Percentiles rank a stretch among this genome's conserved stretches.
These are phyloP conservation scores for Sebastes iracundus DNA, from an alignment of 2,797 vertebrate genomes.

Conservation along the genomic window DNA sequence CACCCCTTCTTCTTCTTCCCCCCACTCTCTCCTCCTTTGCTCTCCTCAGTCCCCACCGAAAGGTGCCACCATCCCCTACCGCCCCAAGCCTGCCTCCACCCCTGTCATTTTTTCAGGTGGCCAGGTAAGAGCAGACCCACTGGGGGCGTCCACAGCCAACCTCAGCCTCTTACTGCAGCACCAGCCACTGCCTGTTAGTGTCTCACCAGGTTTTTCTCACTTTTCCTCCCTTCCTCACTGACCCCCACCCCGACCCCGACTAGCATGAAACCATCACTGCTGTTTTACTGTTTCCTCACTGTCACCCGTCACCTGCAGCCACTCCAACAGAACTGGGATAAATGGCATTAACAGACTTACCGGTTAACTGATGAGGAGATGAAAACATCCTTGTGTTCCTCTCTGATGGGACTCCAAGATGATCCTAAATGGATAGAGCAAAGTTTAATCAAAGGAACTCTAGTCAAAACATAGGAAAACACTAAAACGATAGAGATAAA, in stretches of 20 bases:
- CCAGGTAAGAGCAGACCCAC: conserved; percentile 99
- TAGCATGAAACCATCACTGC: conserved; percentile 71
- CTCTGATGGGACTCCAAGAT: neutral
- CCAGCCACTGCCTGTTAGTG: conserved; percentile 99
- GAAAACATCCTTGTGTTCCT: neutral
- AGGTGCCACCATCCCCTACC: conserved; percentile 99
- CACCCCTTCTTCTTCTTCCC: conserved; percentile 65
- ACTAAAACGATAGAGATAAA: neutral
- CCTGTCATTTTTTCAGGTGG: conserved; percentile 99
- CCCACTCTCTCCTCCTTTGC: conserved; percentile 65
- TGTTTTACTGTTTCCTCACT: conserved; percentile 51
- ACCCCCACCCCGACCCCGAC: neutral
- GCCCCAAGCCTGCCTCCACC: conserved; percentile 99
- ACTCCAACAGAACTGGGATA: conserved; percentile 54
- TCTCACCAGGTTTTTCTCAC: conserved; percentile 92
- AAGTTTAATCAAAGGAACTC: neutral
- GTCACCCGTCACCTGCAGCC: conserved; percentile 44
- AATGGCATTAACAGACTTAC: conserved; percentile 10
- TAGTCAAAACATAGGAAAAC: neutral
- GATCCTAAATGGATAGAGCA: neutral
- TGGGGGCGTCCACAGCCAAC: conserved; percentile 99
- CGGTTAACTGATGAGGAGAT: neutral
- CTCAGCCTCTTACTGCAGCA: conserved; percentile 99
- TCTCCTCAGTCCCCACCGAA: conserved; percentile 97
- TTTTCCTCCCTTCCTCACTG: conserved; percentile 76